A percentile compares a stretch with the other conserved stretches of the same genome.
Evolutionary conservation across 2,888 invertebrate species (phyloP).

Genomic region (Polyploca ridens): DNA sequence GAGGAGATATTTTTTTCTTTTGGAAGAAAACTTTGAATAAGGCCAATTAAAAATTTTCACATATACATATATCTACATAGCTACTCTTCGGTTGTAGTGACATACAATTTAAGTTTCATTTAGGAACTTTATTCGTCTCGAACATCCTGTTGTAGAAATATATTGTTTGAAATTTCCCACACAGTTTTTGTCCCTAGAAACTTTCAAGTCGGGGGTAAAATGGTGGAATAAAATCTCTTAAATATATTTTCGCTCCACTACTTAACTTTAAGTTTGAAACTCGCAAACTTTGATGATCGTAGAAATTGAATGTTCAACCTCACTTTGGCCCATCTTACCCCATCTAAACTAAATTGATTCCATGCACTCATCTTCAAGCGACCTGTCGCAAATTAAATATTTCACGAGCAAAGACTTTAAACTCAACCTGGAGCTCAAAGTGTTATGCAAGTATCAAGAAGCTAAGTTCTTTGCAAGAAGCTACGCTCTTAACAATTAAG

Average conservation of each 20-base stretch:
- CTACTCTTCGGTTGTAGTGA: too few relatives aligned
- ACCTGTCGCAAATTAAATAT: neutral
- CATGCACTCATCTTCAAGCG: neutral
- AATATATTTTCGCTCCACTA: conserved; percentile 1
- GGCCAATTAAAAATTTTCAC: too few relatives aligned
- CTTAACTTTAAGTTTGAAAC: neutral
- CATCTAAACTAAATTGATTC: neutral
- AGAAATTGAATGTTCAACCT: neutral
- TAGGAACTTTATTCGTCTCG: too few relatives aligned
- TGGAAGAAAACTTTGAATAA: too few relatives aligned
- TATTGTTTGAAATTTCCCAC: too few relatives aligned
- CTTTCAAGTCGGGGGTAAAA: too few relatives aligned
- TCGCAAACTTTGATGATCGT: neutral
- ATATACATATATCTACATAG: too few relatives aligned
- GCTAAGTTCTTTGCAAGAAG: neutral
- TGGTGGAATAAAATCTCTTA: neutral
- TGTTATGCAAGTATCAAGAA: conserved; percentile 5
- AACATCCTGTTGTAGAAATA: too few relatives aligned
- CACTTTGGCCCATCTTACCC: neutral
- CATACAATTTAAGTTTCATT: too few relatives aligned
- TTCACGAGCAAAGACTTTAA: neutral
- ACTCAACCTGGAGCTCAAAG: neutral
- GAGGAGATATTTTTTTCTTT: too few relatives aligned
- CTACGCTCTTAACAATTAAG: neutral
- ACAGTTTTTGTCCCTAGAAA: too few relatives aligned